Percentiles rank a stretch among this genome's conserved stretches.
Conservation (phyloP, 2,888 invertebrate species). For the Zhuqinia jingwanae region DNA sequence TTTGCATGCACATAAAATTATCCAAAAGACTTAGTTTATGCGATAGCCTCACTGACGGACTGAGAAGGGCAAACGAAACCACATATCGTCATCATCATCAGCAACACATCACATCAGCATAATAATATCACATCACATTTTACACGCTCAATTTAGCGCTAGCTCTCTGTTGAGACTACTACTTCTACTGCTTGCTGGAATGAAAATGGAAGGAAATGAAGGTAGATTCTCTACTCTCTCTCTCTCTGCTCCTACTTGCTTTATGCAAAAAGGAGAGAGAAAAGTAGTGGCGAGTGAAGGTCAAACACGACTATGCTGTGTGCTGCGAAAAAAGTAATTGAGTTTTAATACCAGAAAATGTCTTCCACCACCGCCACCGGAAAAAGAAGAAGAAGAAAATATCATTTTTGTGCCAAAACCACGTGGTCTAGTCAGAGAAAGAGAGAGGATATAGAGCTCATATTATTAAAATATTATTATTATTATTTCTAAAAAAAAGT, state of each 20-base stretch:
- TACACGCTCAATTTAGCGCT: constrained; percentile 25
- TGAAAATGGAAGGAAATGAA: too few species aligned
- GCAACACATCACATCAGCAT: constrained; percentile 1
- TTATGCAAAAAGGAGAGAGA: too few species aligned
- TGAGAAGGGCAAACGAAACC: constrained; percentile 28
- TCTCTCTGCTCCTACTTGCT: too few species aligned
- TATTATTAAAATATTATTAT: constrained; percentile 30
- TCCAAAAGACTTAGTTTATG: background rate
- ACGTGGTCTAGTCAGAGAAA: constrained; percentile 1
- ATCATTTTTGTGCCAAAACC: background rate
- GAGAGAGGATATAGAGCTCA: background rate
- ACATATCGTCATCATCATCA: constrained; percentile 30
- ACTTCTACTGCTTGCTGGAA: background rate
- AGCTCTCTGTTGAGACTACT: background rate
- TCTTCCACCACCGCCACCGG: background rate
- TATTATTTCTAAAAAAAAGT: too few species aligned
- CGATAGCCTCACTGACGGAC: background rate
- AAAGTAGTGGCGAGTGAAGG: constrained; percentile 24
- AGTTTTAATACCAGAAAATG: constrained; percentile 37
- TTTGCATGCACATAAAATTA: constrained; percentile 36
- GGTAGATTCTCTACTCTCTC: too few species aligned
- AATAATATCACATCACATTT: constrained; percentile 31
- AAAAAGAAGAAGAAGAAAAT: background rate
- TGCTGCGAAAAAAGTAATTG: background rate
- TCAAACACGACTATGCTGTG: too few species aligned